phyloP scores from a whole-genome alignment of 2,888 invertebrate species.

The Timandra comae region DNA sequence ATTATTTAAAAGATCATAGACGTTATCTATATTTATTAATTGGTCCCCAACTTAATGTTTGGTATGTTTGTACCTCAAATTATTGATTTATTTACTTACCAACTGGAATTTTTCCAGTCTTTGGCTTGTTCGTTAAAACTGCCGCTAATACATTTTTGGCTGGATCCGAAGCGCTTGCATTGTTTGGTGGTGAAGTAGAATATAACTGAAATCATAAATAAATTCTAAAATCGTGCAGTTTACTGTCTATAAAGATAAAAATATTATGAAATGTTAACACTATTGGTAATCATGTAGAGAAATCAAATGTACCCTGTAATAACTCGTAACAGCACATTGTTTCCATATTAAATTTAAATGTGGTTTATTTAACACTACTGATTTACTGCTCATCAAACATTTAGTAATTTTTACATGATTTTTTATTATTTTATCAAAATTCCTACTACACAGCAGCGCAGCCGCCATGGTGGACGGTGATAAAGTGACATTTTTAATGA shows the following conservation, averaged over 20 bases:
- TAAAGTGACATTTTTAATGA: constrained; percentile 34
- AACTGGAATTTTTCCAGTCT: constrained; percentile 69
- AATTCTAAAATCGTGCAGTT: constrained; percentile 5
- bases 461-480: constrained; percentile 70
- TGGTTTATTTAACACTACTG: constrained; percentile 46
- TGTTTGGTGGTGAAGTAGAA: constrained; percentile 41
- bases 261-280: too few relatives aligned
- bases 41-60: too few relatives aligned
- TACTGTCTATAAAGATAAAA: too few relatives aligned
- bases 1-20: too few relatives aligned
- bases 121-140: constrained; percentile 68
- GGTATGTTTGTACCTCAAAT: too few relatives aligned
- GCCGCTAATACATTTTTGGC: constrained; percentile 73
- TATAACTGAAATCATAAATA: constrained; percentile 44
- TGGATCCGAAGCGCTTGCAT: constrained; percentile 41
- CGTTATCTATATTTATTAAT: too few relatives aligned
- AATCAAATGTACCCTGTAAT: constrained; percentile 63
- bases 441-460: constrained; percentile 53
- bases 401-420: constrained; percentile 51
- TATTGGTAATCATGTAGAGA: too few relatives aligned
- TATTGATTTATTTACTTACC: constrained; percentile 43
- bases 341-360: constrained; percentile 45
- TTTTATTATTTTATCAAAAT: constrained; percentile 55
- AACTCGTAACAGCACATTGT: constrained; percentile 52
- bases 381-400: constrained; percentile 32